Evolutionary conservation across 2,888 invertebrate genomes (phyloP), one percentile per base, ranked within the genome.

Genomic region (Meandrusa payeni): DNA sequence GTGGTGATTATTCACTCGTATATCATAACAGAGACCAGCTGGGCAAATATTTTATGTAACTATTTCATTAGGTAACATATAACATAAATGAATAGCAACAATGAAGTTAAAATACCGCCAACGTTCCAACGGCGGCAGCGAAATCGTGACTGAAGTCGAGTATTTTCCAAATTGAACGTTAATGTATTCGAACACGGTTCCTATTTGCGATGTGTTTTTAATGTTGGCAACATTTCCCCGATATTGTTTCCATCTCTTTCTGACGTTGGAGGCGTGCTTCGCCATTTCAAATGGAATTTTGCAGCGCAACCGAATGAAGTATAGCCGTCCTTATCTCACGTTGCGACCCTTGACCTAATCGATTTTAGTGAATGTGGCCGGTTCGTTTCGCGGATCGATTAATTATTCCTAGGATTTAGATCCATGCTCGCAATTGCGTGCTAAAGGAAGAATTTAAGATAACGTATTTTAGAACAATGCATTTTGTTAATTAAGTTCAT

Each of bases 311-410:
- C 54, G 65, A 59, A 71, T 57, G 61, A 74, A 69, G 54, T 73
- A 79, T 76, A 67, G 59, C 74, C 64, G 76, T 85, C 85, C 74
- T 69, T 67, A 72, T 85, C 75, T 69, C 64, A 63, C 83, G 61
- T 61, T 62, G 55, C 76, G 82, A 85, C 85, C 82, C 81, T 76
- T 85, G 85, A 85, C 85, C 85, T 79, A 78, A 71, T 77, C 79
- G 78, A 75, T 77, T 73, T 67, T 70, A 69, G 79, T 76, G 79
- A 83, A 81, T 78, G 81, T 77, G 73, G 70, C 65, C 69, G 65
- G 66, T 64, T 66, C 61, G 62, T 69, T 65, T 71, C 54, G 53
- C 43, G 52, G 74, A 72, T 74, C 73, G 71, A 77, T 79, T 75
- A 44, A 44, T 44, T 44, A 44, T 44, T 38, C 36, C 27, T 33